Evolutionary conservation across 2,888 invertebrate genomes (phyloP), one percentile per base, ranked within the genome.

Genomic region (Globia sparganii): DNA sequence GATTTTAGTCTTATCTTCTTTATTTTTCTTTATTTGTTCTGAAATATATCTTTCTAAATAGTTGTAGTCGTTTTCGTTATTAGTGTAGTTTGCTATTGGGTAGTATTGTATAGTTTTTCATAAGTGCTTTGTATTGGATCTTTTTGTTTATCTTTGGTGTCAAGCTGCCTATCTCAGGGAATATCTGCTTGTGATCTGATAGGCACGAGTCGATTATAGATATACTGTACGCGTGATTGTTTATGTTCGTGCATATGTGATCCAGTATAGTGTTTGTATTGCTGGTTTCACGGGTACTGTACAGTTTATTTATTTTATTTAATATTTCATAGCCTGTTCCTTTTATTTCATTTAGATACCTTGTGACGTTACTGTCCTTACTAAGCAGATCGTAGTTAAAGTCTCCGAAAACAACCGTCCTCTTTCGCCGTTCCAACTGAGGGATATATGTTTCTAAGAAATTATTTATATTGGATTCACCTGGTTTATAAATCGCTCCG

Each of bases 111-210:
- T n/a, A 56, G n/a, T n/a, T 56, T 56, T 56, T 56, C 56, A 13
- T 13, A n/a, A 56, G n/a, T 56, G 56, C n/a, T 56, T 56, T 56
- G 53, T 56, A 56, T 56, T 56, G n/a, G 56, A 56, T 56, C 56
- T 9, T 53, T 25, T 53, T 53, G 53, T 53, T 53, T 53, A 53
- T 53, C 25, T 53, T 53, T 53, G 53, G 53, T 25, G 53, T 25
- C 53, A 11, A 53, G 53, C 53, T 53, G 53, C 53, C 53, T 53
- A 56, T n/a, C 11, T 64, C 40, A 6, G 43, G 65, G 18, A 28
- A 43, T 28, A 65, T 43, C 18, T 40, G 64, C 18, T 53, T 53
- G 25, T 53, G 53, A 11, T 53, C 53, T 53, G 53, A 62, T 25
- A 62, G 15, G 13, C 40, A 4, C 18, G 65, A 43, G 15, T 65